These are phyloP conservation scores for Thermophis baileyi DNA, from an alignment of 2,113 vertebrate genomes.

Conservation along the genomic window DNA sequence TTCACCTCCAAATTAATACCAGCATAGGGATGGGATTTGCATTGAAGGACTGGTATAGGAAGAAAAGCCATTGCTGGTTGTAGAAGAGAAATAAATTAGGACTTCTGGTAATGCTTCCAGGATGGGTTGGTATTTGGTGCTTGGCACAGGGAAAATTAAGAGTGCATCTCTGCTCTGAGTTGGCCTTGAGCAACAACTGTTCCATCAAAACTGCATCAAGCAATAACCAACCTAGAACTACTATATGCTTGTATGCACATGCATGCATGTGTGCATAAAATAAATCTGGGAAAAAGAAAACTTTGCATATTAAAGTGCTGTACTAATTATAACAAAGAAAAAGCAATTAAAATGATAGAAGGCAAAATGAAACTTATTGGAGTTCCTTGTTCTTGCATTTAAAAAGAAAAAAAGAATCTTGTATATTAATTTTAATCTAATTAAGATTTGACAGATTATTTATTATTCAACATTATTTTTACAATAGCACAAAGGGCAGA, in stretches of 20 bases:
- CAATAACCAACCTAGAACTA: neutral
- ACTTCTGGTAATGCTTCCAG: neutral
- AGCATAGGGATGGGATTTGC: neutral
- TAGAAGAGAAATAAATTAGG: neutral
- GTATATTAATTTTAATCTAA: conserved; percentile 54
- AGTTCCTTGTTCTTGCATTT: conserved; percentile 48
- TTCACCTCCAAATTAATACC: neutral
- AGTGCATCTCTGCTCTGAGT: neutral
- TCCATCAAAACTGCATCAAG: neutral
- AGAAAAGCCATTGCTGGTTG: neutral
- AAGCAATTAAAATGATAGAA: conserved; percentile 28
- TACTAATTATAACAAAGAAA: conserved; percentile 33
- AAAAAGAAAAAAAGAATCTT: conserved; percentile 20
- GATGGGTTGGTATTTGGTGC: neutral
- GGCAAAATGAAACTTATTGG: conserved; percentile 17
- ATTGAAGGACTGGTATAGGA: neutral
- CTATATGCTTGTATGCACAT: neutral
- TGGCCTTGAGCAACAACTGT: neutral
- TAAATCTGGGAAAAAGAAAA: neutral
- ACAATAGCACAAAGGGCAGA: conserved; percentile 47
- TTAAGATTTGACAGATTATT: conserved; percentile 60
- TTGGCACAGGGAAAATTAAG: neutral
- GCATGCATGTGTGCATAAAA: neutral
- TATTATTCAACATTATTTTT: conserved; percentile 51
- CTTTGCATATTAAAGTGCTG: neutral